Evolutionary conservation across 2,888 invertebrate genomes (phyloP).

Genomic region (Spodoptera picta): DNA sequence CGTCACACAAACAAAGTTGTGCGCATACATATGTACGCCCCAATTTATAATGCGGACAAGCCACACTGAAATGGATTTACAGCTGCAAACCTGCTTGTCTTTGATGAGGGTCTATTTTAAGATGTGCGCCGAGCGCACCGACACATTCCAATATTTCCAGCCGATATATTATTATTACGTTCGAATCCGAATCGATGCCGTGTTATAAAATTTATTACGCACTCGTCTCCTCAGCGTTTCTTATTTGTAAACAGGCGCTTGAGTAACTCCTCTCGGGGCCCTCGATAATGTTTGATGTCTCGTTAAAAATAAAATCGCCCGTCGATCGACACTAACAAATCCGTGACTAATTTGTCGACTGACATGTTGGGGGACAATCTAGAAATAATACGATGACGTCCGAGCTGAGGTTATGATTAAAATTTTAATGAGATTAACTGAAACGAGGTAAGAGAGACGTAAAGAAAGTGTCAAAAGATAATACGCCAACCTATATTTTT

Average conservation of each 20-base stretch:
- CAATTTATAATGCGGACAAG: conserved; percentile 88
- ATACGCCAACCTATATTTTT: conserved; percentile 54
- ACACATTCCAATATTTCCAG: conserved; percentile 86
- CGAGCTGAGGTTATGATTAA: conserved; percentile 75
- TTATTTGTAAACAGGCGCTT: conserved; percentile 87
- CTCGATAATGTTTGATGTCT: conserved; percentile 87
- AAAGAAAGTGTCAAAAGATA: conserved; percentile 54
- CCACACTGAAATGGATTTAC: conserved; percentile 88
- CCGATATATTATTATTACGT: conserved; percentile 88
- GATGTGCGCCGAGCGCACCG: conserved; percentile 84
- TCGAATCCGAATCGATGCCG: conserved; percentile 84
- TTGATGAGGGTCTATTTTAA: conserved; percentile 88
- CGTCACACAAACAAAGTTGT: conserved; percentile 62
- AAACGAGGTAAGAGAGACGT: conserved; percentile 47
- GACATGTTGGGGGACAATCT: conserved; percentile 77
- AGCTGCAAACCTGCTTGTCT: conserved; percentile 88
- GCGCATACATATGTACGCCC: conserved; percentile 68
- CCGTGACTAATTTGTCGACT: conserved; percentile 86
- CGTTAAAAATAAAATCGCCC: conserved; percentile 86
- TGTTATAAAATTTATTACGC: conserved; percentile 88
- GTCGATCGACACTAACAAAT: conserved; percentile 85
- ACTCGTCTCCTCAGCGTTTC: conserved; percentile 83
- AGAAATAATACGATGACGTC: conserved; percentile 79
- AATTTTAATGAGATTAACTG: conserved; percentile 83
- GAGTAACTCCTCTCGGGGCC: conserved; percentile 77